Evolutionary conservation across 2,797 vertebrate genomes (phyloP).

Genomic region (Naso thynnoides): DNA sequence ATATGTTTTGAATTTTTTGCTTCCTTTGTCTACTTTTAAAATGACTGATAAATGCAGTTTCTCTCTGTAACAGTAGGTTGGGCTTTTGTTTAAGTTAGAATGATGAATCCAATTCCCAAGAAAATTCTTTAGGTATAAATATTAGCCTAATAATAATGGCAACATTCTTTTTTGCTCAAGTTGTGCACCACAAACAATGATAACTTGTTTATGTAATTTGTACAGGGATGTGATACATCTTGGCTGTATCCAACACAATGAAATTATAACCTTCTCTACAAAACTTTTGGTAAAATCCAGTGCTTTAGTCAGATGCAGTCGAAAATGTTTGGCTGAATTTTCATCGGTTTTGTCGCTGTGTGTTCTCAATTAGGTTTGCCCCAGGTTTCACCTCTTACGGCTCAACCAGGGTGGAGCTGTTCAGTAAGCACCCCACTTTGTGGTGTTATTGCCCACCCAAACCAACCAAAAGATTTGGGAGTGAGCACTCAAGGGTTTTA

Average conservation of each 20-base stretch:
- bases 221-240: background rate
- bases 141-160: too few species aligned
- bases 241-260: background rate
- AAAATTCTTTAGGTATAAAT: background rate
- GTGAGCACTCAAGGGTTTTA: background rate
- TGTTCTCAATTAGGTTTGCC: constrained; percentile 8
- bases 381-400: constrained; percentile 15
- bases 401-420: background rate
- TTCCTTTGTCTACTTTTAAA: background rate
- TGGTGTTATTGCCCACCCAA: background rate
- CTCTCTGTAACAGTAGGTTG: background rate
- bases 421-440: constrained; percentile 10
- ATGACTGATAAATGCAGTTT: background rate
- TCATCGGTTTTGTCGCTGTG: background rate
- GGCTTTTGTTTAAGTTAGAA: background rate
- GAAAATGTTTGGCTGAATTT: background rate
- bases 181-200: constrained; percentile 7
- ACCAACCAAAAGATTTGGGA: background rate
- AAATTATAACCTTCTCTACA: background rate
- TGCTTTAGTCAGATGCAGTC: background rate
- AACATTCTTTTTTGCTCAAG: background rate
- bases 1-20: background rate
- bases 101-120: constrained; percentile 17
- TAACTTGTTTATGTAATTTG: too few species aligned
- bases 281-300: background rate